phyloP scores from a whole-genome alignment of 2,888 invertebrate genomes.

The Perizoma flavofasciatum region DNA sequence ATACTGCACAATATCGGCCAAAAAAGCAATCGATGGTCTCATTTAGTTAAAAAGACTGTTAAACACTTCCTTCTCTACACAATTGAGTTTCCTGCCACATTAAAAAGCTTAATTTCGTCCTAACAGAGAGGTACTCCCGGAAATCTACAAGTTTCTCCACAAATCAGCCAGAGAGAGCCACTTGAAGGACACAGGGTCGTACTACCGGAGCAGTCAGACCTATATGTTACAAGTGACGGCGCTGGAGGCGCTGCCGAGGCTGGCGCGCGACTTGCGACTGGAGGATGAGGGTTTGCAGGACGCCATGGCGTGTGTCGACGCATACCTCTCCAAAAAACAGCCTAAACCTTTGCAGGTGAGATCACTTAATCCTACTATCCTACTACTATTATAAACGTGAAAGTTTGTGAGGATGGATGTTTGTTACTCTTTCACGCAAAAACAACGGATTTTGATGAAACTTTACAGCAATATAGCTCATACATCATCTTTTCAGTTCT shows the following conservation, averaged over 20 bases:
- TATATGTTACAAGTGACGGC: slow-evolving; percentile 82
- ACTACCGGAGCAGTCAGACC: slow-evolving; percentile 77
- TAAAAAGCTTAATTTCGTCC: neutral
- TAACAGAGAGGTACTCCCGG: slow-evolving; percentile 87
- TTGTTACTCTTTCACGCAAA: too few species aligned
- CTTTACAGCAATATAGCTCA: too few species aligned
- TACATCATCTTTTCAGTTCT: too few species aligned
- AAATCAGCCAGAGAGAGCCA: slow-evolving; percentile 82
- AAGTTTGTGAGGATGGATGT: too few species aligned
- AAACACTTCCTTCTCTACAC: too few species aligned
- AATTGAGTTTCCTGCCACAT: too few species aligned
- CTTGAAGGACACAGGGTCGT: slow-evolving; percentile 81
- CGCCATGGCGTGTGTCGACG: slow-evolving; percentile 68
- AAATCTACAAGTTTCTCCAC: slow-evolving; percentile 81
- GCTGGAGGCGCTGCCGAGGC: slow-evolving; percentile 71
- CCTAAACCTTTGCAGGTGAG: slow-evolving; percentile 86
- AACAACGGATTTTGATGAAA: too few species aligned
- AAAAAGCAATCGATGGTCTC: too few species aligned
- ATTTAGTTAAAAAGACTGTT: too few species aligned
- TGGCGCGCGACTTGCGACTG: slow-evolving; percentile 75
- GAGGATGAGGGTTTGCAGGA: slow-evolving; percentile 65
- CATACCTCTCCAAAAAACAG: slow-evolving; percentile 85
- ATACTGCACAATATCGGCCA: too few species aligned
- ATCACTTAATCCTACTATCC: neutral
- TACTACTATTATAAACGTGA: neutral